Conservation (phyloP, 2,113 vertebrate genomes). For the Protobothrops flavoviridis region DNA sequence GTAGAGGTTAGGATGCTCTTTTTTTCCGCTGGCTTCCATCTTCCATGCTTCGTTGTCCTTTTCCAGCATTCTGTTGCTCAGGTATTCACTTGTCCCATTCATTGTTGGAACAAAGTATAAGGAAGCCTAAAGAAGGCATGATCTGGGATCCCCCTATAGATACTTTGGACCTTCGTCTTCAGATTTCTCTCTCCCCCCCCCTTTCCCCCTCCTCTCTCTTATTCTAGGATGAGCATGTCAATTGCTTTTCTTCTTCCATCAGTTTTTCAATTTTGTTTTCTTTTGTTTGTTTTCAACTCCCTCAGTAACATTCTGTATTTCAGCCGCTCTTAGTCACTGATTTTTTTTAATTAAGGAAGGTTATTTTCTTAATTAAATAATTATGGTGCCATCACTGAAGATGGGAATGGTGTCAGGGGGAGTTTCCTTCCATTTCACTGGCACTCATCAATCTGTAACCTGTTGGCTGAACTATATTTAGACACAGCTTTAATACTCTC, state of each 20-base stretch:
- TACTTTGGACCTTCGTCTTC: not conserved
- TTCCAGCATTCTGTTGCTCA: not conserved
- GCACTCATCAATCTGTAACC: not conserved
- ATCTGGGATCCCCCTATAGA: not conserved
- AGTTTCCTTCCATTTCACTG: not conserved
- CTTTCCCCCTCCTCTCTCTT: not conserved
- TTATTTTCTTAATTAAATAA: not conserved
- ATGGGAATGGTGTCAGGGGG: not conserved
- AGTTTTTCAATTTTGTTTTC: not conserved
- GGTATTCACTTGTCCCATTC: not conserved
- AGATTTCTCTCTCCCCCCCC: not conserved
- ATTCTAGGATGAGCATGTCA: not conserved
- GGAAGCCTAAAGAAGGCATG: not conserved
- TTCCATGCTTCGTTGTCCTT: not conserved
- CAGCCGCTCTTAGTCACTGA: not conserved
- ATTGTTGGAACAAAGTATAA: not conserved
- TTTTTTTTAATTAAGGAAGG: not conserved
- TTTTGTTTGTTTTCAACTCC: not conserved
- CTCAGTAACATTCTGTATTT: not conserved
- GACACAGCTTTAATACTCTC: not conserved
- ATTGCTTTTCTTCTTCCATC: not conserved
- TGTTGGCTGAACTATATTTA: not conserved
- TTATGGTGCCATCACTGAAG: not conserved
- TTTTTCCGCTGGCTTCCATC: too few relatives aligned
- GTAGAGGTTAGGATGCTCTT: not conserved